Base-by-base conservation (phyloP, 2,888 invertebrate genomes). In the Embidobia sp. region DNA sequence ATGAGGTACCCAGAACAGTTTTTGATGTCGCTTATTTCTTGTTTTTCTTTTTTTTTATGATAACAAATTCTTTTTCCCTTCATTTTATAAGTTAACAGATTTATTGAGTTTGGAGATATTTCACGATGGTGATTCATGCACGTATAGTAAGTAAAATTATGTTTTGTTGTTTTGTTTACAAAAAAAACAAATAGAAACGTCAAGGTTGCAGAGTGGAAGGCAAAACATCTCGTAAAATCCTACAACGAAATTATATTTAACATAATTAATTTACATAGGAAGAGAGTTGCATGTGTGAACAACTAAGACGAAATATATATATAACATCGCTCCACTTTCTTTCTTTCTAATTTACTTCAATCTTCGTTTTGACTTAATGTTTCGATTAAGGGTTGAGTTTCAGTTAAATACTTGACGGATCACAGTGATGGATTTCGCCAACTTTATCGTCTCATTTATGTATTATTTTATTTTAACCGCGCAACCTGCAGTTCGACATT, bases 401-500 rank as follows among this genome's bases (percentile, higher is more conserved):
- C 15, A 10, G 19, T 49, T 46, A 55, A 70, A 74, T 70, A 78
- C 46, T 69, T 59, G 46, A 73, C 53, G 42, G 19, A 77, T 73
- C 63, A 61, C 70, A 78, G 69, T 57, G 44, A 16, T 63, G 16
- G 31, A 57, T 42, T 37, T 59, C 22, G 44, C 35, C 18, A 59
- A 57, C 22, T 37, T 37, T 40, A 49, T 11, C 40, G n/a, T 64
- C 8, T 18, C 1, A 5, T 29, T 46, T 46, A n/a, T 16, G 7
- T 10, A 8, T 37, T 18, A 26, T 61, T 46, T 64, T 22, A 46
- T 53, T 70, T 64, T 7, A 16, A 16, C 5, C 18, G 44, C 11
- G 40, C 63, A 74, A 88, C 80, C 37, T 81, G 78, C 40, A 89
- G 70, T 70, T 89, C 88, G 6, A 85, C 80, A 11, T 79, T 79